These are phyloP conservation scores for Mesochorus sp. DNA, from an alignment of 2,888 invertebrate genomes.

Conservation along the genomic window DNA sequence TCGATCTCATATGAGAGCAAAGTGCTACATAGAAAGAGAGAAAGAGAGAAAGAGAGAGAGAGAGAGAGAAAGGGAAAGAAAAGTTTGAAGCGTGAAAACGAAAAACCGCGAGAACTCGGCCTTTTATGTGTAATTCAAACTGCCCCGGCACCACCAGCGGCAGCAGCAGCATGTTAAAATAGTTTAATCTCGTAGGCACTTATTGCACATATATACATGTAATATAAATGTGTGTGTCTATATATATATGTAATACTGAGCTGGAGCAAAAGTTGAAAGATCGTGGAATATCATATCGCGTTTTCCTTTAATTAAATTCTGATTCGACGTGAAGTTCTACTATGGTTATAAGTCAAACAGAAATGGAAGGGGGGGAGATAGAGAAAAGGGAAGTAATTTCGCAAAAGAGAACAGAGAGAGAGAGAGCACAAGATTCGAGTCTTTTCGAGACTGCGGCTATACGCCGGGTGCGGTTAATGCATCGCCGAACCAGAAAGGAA, in stretches of 20 bases:
- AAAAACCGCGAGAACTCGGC: neutral
- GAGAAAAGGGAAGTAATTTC: conserved; percentile 19
- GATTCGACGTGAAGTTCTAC: conserved; percentile 74
- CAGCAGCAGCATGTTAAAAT: conserved; percentile 20
- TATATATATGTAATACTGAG: neutral
- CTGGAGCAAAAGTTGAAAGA: conserved; percentile 61
- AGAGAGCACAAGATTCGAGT: conserved; percentile 55
- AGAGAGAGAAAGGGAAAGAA: neutral
- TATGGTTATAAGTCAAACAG: conserved; percentile 34
- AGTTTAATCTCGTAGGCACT: conserved; percentile 9
- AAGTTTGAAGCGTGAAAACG: conserved; percentile 33
- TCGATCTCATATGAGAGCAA: conserved; percentile 10
- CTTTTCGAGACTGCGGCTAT: conserved; percentile 48
- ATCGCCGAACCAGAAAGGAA: conserved; percentile 74
- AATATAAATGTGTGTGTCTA: no score
- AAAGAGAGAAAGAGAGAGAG: conserved; percentile 3
- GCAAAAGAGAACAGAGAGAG: conserved; percentile 50
- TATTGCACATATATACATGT: neutral
- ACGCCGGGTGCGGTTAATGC: conserved; percentile 80
- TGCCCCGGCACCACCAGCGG: neutral
- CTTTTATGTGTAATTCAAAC: neutral
- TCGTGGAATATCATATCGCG: conserved; percentile 78
- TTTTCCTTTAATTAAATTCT: conserved; percentile 82
- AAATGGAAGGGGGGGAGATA: conserved; percentile 29
- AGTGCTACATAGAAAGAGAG: no score